Conservation (phyloP, 1,140 invertebrate species). For the Drosophila novamexicana region DNA sequence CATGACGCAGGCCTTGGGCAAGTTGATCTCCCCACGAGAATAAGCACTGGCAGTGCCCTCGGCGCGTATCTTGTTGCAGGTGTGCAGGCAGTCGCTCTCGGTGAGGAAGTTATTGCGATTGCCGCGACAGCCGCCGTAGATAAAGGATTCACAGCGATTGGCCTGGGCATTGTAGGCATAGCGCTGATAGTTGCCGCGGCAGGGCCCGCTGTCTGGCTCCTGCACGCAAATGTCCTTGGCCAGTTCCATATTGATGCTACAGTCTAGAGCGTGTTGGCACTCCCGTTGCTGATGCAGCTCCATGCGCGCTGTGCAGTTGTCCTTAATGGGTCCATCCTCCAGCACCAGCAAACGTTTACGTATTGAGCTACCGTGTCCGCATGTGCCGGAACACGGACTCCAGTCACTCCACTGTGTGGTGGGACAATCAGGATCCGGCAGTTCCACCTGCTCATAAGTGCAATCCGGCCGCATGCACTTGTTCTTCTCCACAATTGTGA, state of each 20-base stretch:
- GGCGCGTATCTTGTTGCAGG: slow-evolving; percentile 85
- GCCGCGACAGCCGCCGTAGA: slow-evolving; percentile 95
- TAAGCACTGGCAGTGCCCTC: neutral
- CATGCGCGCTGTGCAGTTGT: slow-evolving; percentile 87
- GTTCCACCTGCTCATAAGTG: slow-evolving; percentile 85
- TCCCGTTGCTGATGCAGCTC: slow-evolving; percentile 88
- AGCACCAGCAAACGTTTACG: slow-evolving; percentile 89
- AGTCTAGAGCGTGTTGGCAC: slow-evolving; percentile 88
- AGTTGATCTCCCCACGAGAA: slow-evolving; percentile 7
- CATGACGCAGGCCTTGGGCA: slow-evolving; percentile 88
- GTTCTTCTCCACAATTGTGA: slow-evolving; percentile 89
- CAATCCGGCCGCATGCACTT: slow-evolving; percentile 90
- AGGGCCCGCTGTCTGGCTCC: slow-evolving; percentile 90
- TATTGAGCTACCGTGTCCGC: slow-evolving; percentile 89
- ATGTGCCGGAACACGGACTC: slow-evolving; percentile 89
- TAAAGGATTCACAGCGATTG: slow-evolving; percentile 91
- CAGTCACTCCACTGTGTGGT: slow-evolving; percentile 90
- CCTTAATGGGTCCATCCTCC: slow-evolving; percentile 86
- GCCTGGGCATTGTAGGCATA: slow-evolving; percentile 92
- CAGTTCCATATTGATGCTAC: slow-evolving; percentile 89
- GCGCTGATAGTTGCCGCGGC: slow-evolving; percentile 91
- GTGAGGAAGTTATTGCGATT: slow-evolving; percentile 95
- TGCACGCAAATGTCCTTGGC: slow-evolving; percentile 93
- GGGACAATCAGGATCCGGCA: slow-evolving; percentile 87
- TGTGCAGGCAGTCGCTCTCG: slow-evolving; percentile 90